Conservation (phyloP, 2,888 invertebrate genomes). For the Leptinotarsa juncta region DNA sequence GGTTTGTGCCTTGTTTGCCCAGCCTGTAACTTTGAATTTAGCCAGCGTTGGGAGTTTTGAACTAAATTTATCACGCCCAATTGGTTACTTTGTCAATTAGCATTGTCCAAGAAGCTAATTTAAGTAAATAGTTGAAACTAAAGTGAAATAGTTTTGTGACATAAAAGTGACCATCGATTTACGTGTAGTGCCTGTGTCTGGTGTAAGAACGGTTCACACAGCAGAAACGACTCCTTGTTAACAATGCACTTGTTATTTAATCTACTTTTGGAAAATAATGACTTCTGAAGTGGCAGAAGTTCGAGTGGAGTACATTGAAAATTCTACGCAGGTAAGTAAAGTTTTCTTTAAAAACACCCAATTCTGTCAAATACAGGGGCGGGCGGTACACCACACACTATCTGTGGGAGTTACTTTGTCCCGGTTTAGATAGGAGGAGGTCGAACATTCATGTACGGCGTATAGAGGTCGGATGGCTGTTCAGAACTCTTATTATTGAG, state of each 20-base stretch:
- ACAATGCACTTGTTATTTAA: constrained; percentile 46
- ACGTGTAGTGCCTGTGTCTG: constrained; percentile 42
- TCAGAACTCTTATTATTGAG: constrained; percentile 38
- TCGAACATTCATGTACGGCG: constrained; percentile 57
- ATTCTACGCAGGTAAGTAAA: constrained; percentile 60
- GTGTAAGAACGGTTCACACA: constrained; percentile 47
- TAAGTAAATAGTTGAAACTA: constrained; percentile 34
- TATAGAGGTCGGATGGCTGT: constrained; percentile 43
- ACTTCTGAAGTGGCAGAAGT: constrained; percentile 52
- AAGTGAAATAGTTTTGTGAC: constrained; percentile 30
- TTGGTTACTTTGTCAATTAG: constrained; percentile 47
- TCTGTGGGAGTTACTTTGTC: constrained; percentile 58
- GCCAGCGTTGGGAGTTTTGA: constrained; percentile 50
- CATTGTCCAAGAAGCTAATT: constrained; percentile 39
- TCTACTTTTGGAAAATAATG: constrained; percentile 44
- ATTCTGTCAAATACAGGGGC: constrained; percentile 50
- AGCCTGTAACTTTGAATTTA: constrained; percentile 60
- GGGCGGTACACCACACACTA: constrained; percentile 52
- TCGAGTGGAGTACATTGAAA: constrained; percentile 60
- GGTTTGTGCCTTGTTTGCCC: constrained; percentile 65
- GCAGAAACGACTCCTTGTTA: constrained; percentile 36
- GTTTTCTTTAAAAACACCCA: constrained; percentile 34
- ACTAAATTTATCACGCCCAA: constrained; percentile 49
- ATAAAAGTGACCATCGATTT: constrained; percentile 43
- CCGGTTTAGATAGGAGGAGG: constrained; percentile 58